Base-by-base conservation (phyloP, 2,797 vertebrate species). In the Pogonophryne albipinna region DNA sequence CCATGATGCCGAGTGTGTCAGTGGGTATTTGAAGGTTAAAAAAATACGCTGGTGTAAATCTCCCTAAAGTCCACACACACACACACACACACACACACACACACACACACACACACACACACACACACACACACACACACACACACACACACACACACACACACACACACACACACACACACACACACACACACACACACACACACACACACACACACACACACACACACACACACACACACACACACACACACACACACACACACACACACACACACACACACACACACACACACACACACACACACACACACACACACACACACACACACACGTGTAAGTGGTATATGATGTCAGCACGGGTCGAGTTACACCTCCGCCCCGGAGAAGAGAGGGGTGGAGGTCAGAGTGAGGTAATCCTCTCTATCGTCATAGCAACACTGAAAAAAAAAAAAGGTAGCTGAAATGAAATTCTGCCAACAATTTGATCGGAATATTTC, bases 1-100 rank as follows among this genome's bases (percentile, higher is more conserved):
- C 87, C 76, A 82, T 74, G 69, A 91, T 80, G 82, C 85, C 50
- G n/a, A 76, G 76, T 64, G 86, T 65, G 80, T 69, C 76, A 71
- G 61, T 0, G 58, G 69, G 75, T 90, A 89, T 90, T 87, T 89
- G 72, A 74, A 79, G 79, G 59, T 53, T 27, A 38, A 17, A 78
- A 50, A 67, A 79, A 89, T 11, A 83, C 27, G 1, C 80, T 79
- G 82, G 81, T 76, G 86, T 89, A 93, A 93, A 92, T 86, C 91
- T 85, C 72, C 66, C 84, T 79, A 75, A 84, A 59, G 82, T 63
- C 52, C 10, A 53, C 56, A 12, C 69, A 20, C 41, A 56, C 57
- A 69, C 49, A 79, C 61, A 71, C 71, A 70, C 45, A 49, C 41
- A 44, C n/a, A 66, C 70, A n/a, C n/a, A n/a, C n/a, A n/a, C n/a